Base-by-base conservation (phyloP, 2,113 vertebrate species). In the Scortum barcoo region DNA sequence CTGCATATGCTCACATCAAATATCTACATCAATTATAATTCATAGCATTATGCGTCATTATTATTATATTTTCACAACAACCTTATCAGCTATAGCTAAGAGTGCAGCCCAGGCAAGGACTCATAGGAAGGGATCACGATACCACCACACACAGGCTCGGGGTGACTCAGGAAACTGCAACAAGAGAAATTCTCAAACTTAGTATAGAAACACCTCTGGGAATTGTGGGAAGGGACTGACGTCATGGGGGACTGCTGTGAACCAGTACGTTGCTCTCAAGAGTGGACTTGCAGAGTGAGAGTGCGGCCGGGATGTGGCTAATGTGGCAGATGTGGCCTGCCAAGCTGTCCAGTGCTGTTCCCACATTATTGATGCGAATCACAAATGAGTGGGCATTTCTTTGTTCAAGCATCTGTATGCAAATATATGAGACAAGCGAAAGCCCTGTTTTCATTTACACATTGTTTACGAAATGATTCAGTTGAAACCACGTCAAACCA, bases 161-260 rank as follows among this genome's bases (percentile, higher is more conserved):
- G 79, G 76, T 76, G 50, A 76, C 56, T 71, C 73, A 20, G 61
- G 69, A 70, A 86, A 73, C 33, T 17, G 70, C 63, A 58, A 69
- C 26, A 48, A 68, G 44, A 67, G 65, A 90, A 61, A 69, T 74
- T 83, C 63, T 77, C 76, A 81, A 76, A 80, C 67, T 83, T 62
- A 63, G 53, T 62, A 60, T 76, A 83, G 57, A 81, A 72, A 60
- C 5, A 66, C 76, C 57, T 72, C 70, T 80, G 87, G 83, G 89
- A 73, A 81, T 68, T 89, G 86, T 86, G 88, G 81, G 78, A 87
- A 84, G 76, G 80, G 0, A 56, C 38, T 84, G 74, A 87, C 50
- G 24, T 90, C 78, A 82, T 3, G 24, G 48, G 20, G 66, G 68
- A 68, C 72, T 76, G 73, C 68, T 80, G 75, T 72, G 74, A 89